Percentiles rank a stretch among this genome's conserved stretches.
Conservation (phyloP, 2,888 invertebrate species). For the Xestoiulus laeticollis region DNA sequence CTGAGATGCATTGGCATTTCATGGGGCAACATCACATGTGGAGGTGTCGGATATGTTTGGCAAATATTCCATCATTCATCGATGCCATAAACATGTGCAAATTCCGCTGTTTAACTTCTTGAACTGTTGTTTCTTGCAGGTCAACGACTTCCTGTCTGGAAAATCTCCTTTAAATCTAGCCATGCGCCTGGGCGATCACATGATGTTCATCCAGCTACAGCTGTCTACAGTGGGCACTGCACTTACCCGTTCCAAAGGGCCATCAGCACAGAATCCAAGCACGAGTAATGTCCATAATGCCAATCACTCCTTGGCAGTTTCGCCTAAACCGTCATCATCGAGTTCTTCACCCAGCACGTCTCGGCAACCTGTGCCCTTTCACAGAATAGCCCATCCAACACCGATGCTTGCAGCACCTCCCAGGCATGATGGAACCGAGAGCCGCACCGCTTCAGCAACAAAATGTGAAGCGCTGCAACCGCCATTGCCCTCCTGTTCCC, state of each 20-base stretch:
- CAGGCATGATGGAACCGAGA: constrained; percentile 55
- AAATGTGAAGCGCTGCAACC: constrained; percentile 60
- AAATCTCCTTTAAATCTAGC: constrained; percentile 93
- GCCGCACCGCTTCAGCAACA: constrained; percentile 59
- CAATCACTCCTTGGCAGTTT: constrained; percentile 42
- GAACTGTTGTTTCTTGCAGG: constrained; percentile 66
- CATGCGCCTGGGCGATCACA: constrained; percentile 94
- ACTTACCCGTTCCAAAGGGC: constrained; percentile 52
- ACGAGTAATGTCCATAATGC: constrained; percentile 55
- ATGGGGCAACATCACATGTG: neutral
- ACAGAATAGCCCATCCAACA: neutral
- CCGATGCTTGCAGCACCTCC: constrained; percentile 55
- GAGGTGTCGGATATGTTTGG: neutral
- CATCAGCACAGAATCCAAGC: constrained; percentile 58
- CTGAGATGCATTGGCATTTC: neutral
- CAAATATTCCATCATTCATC: constrained; percentile 9
- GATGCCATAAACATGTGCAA: neutral
- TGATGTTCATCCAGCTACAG: constrained; percentile 97
- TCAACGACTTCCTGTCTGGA: constrained; percentile 94
- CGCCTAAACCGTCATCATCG: constrained; percentile 57
- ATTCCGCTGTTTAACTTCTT: neutral
- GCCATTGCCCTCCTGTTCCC: constrained; percentile 59
- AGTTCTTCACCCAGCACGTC: constrained; percentile 55
- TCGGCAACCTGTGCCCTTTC: neutral
- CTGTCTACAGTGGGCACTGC: constrained; percentile 79